A percentile compares a stretch with the other conserved stretches of the same genome.
phyloP scores from a whole-genome alignment of 1,140 invertebrate species.

The Monochamus saltuarius region DNA sequence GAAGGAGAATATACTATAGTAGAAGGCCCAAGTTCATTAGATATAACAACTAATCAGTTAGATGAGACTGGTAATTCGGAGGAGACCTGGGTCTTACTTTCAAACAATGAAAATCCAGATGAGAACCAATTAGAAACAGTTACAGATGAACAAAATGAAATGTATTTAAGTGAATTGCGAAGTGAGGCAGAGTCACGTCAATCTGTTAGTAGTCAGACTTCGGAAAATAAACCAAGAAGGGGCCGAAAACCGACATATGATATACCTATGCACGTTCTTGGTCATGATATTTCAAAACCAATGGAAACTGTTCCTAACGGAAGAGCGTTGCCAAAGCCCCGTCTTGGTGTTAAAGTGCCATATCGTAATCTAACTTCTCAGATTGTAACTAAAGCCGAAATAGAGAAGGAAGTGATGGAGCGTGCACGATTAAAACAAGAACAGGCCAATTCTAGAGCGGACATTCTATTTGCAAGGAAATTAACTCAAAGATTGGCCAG shows the following conservation, averaged over 20 bases:
- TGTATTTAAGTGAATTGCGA: no score
- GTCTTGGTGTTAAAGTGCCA: conserved; percentile 53
- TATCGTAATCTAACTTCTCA: conserved; percentile 54
- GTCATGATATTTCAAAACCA: conserved; percentile 36
- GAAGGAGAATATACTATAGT: no score
- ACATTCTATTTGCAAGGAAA: conserved; percentile 46
- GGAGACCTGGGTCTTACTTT: no score
- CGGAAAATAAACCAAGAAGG: conserved; percentile 21
- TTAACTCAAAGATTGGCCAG: conserved; percentile 48
- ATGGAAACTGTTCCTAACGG: conserved; percentile 35
- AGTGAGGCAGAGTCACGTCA: neutral
- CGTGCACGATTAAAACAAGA: conserved; percentile 28
- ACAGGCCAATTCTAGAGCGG: conserved; percentile 16
- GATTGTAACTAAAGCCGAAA: conserved; percentile 54
- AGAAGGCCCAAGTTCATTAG: no score
- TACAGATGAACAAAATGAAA: no score
- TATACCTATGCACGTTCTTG: conserved; percentile 38
- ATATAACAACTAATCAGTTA: no score
- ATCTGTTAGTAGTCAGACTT: neutral
- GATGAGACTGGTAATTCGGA: no score
- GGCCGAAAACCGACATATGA: conserved; percentile 30
- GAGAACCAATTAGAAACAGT: no score
- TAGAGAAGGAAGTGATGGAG: conserved; percentile 54
- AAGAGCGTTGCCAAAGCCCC: conserved; percentile 25
- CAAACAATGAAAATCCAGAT: no score